Evolutionary conservation across 2,113 vertebrate genomes (phyloP).

Genomic region (Delphinus delphis): DNA sequence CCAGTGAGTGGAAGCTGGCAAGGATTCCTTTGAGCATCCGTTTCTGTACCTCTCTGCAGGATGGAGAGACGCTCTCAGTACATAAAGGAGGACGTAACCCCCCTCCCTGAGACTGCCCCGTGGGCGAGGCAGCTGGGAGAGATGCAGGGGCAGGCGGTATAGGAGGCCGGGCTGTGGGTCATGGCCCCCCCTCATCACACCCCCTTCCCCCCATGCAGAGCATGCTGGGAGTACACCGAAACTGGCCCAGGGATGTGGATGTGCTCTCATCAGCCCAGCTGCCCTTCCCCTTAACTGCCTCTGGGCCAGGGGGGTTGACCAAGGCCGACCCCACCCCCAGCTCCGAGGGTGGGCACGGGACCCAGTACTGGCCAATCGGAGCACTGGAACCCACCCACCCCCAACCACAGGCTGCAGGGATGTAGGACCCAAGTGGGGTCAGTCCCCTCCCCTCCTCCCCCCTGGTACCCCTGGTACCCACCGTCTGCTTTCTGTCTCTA

Average conservation of each 20-base stretch:
- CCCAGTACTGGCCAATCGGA: too few relatives aligned
- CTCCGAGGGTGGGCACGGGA: neutral
- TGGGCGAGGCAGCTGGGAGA: neutral
- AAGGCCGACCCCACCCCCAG: neutral
- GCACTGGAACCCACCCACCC: too few relatives aligned
- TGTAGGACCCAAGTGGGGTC: too few relatives aligned
- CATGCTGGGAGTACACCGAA: neutral
- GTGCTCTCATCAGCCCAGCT: neutral
- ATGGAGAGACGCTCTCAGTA: neutral
- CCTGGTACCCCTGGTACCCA: neutral
- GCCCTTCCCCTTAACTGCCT: neutral
- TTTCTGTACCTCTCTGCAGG: neutral
- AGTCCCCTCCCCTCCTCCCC: rapidly evolving
- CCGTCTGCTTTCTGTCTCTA: rapidly evolving
- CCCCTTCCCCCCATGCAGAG: neutral
- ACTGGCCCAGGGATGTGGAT: neutral
- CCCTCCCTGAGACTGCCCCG: neutral
- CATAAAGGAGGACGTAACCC: rapidly evolving
- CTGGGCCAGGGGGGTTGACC: neutral
- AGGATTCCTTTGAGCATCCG: neutral
- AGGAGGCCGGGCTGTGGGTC: neutral
- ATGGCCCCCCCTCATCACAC: rapidly evolving
- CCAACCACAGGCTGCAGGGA: too few relatives aligned
- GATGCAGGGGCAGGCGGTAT: rapidly evolving
- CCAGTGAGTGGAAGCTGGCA: rapidly evolving